Evolutionary conservation across 2,113 vertebrate genomes (phyloP), one percentile per base, ranked within the genome.

Genomic region (Clarias gariepinus): DNA sequence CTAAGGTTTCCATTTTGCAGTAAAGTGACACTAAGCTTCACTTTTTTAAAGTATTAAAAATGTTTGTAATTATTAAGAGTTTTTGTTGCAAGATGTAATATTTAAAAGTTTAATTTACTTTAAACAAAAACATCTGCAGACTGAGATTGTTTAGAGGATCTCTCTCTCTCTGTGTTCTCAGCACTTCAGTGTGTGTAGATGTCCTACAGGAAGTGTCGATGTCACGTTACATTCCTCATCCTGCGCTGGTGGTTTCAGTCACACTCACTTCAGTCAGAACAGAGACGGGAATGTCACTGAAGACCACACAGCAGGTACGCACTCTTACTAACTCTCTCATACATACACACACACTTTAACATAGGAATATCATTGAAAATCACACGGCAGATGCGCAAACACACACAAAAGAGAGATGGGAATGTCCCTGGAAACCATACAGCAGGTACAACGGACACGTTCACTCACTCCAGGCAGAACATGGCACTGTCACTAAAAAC

Each of bases 171-270:
- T 90, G 0, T 76, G 0, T 73, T 36, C 60, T 68, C 77, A 96
- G 94, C 83, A 95, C 96, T 19, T 95, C 95, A 58, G 97, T 95
- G 87, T 94, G 92, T 92, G 94, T 99, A 93, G 97, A 98, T 41
- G 91, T 99, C 92, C 95, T 99, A 88, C 98, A 99, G 92, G 98
- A 99, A 90, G 97, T 99, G 41, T 98, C 98, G 4, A 99, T 99
- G 98, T 98, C 97, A 53, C 98, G 97, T 86, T 99, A 99, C 91
- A 99, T 99, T 93, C 97, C 98, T 92, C 98, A 99, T 88, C 97
- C 98, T 16, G 97, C 96, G 88, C 95, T 99, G 47, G 98, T 99
- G 53, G 97, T 99, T 82, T 99, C 98, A 52, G 97, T 99, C 93
- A 99, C 98, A 0, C 94, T 99, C 91, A 99, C 97, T 0, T 99